These are phyloP conservation scores for Catharus fuscescens DNA, from an alignment of 2,113 vertebrate species.

Conservation along the genomic window DNA sequence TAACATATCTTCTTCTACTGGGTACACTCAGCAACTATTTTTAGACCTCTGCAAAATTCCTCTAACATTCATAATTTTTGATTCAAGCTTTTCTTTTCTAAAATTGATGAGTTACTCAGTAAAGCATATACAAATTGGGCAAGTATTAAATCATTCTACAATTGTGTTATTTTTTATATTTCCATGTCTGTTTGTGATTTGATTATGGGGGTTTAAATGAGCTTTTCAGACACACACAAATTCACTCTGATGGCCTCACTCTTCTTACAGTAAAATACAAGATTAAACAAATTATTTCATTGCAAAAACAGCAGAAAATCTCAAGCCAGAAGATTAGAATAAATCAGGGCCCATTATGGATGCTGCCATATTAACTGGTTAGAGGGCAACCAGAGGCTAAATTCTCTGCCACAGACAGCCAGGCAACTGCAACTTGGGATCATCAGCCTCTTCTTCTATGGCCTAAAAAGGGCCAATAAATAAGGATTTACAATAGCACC, in stretches of 20 bases:
- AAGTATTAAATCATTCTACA: neutral
- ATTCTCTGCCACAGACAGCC: neutral
- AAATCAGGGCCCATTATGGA: neutral
- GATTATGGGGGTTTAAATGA: neutral
- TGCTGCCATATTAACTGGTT: neutral
- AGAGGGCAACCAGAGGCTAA: neutral
- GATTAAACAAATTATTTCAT: neutral
- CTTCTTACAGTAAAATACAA: neutral
- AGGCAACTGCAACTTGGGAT: neutral
- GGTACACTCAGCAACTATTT: neutral
- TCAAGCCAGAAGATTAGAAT: neutral
- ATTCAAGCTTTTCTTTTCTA: neutral
- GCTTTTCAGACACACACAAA: neutral
- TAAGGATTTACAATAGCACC: neutral
- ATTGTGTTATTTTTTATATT: neutral
- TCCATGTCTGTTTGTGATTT: neutral
- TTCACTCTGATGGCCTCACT: neutral
- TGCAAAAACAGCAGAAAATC: neutral
- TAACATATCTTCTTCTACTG: neutral
- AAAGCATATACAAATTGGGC: neutral
- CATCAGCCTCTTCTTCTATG: neutral
- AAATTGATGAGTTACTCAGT: neutral
- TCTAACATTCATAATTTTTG: neutral
- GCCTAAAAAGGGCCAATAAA: neutral
- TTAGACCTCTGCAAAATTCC: neutral